These are phyloP conservation scores for Notiomystis cincta DNA, from an alignment of 2,113 vertebrate genomes.

Conservation along the genomic window DNA sequence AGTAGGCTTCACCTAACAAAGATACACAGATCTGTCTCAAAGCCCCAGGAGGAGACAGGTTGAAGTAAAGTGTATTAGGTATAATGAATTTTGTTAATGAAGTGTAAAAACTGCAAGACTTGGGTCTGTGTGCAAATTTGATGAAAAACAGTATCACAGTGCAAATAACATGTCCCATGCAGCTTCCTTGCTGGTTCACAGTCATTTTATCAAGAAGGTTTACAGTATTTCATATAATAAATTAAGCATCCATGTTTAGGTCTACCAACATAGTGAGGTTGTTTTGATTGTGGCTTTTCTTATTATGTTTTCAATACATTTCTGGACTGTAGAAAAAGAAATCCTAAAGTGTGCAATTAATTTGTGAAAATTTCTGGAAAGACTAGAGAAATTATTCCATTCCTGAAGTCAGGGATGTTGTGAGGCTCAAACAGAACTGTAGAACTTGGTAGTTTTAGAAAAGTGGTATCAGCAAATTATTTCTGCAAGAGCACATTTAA, in stretches of 20 bases:
- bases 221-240: not conserved
- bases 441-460: not conserved
- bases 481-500: not conserved
- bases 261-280: not conserved
- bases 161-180: not conserved
- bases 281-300: not conserved
- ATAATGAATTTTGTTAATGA: conserved; percentile 27
- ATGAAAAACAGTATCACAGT: not conserved
- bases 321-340: not conserved
- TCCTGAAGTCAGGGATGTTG: not conserved
- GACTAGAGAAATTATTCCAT: not conserved
- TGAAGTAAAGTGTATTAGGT: not conserved
- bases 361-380: not conserved
- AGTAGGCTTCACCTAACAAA: not conserved
- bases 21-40: not conserved
- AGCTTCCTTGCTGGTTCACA: not conserved
- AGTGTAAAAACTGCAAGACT: not conserved
- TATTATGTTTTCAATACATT: not conserved
- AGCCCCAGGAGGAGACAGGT: not conserved
- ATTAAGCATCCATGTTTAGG: not conserved
- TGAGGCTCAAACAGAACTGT: not conserved
- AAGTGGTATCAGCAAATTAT: not conserved
- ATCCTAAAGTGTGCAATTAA: not conserved
- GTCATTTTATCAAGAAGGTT: not conserved
- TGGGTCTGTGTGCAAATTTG: not conserved